These are phyloP conservation scores for Drosophila leontia DNA, from an alignment of 1,140 invertebrate species.

Conservation along the genomic window DNA sequence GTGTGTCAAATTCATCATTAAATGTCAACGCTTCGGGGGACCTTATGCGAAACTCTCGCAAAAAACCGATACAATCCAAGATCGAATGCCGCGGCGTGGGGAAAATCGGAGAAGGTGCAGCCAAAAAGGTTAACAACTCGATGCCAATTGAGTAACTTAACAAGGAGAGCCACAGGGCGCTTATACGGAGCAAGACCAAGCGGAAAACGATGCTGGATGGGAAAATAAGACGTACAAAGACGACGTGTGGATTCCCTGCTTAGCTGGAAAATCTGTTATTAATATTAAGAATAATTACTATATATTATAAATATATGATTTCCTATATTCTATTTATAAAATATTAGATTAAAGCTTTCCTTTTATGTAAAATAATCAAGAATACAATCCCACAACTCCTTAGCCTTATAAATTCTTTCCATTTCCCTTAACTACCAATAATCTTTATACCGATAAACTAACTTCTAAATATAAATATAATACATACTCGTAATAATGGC, in stretches of 20 bases:
- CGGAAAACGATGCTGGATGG: conserved; percentile 19
- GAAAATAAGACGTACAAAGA: background rate
- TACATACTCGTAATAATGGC: conserved; percentile 24
- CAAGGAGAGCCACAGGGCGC: conserved; percentile 56
- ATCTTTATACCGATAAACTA: background rate
- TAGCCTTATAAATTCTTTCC: conserved; percentile 6
- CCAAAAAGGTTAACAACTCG: conserved; percentile 78
- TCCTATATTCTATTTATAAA: background rate
- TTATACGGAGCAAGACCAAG: conserved; percentile 30
- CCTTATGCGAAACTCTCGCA: conserved; percentile 63
- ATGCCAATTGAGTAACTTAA: conserved; percentile 75
- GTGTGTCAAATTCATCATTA: conserved; percentile 84
- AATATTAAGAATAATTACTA: background rate
- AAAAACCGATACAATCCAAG: conserved; percentile 26
- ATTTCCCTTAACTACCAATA: background rate
- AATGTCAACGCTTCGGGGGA: conserved; percentile 81
- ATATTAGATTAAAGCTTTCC: background rate
- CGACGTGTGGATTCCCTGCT: conserved; percentile 5
- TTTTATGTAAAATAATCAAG: background rate
- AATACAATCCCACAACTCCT: background rate
- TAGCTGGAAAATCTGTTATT: background rate
- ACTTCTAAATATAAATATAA: conserved; percentile 12
- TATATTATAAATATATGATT: background rate
- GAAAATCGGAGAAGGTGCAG: conserved; percentile 51
- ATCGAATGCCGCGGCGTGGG: conserved; percentile 21